Evolutionary conservation across 2,888 invertebrate genomes (phyloP).

Genomic region (Mylabris sibirica): DNA sequence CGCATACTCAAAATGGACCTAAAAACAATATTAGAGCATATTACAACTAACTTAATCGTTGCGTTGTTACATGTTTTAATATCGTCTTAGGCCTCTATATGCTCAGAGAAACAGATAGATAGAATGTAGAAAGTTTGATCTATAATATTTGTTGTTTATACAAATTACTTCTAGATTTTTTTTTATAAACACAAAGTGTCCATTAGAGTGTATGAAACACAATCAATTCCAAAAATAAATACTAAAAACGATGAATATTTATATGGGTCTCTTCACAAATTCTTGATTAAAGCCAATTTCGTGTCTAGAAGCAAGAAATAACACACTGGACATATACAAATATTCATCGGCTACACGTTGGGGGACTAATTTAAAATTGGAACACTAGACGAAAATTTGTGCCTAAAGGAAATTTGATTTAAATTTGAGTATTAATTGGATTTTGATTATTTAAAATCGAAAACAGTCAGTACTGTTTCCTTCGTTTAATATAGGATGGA

Average conservation of each 20-base stretch:
- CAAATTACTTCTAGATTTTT: conserved; percentile 20
- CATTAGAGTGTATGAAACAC: conserved; percentile 25
- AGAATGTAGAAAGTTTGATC: background rate
- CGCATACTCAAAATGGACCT: conserved; percentile 9
- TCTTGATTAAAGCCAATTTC: background rate
- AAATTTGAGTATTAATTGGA: background rate
- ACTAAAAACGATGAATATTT: background rate
- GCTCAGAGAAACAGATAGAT: background rate
- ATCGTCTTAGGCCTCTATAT: background rate
- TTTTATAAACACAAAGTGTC: conserved; percentile 12
- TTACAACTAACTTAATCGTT: conserved; percentile 39
- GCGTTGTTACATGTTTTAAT: background rate
- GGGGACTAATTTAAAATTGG: background rate
- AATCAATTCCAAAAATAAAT: conserved; percentile 35
- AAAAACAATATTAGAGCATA: too few species aligned
- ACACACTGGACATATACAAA: background rate
- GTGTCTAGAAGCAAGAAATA: background rate
- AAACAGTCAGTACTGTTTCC: background rate
- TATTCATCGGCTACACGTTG: background rate
- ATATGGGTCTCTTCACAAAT: background rate
- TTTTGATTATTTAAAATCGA: background rate
- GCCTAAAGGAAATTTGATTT: background rate
- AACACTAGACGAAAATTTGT: background rate
- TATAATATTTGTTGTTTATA: conserved; percentile 26
- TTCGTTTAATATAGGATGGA: background rate